Evolutionary conservation across 1,140 invertebrate genomes (phyloP).

Genomic region (Onthophagus taurus): DNA sequence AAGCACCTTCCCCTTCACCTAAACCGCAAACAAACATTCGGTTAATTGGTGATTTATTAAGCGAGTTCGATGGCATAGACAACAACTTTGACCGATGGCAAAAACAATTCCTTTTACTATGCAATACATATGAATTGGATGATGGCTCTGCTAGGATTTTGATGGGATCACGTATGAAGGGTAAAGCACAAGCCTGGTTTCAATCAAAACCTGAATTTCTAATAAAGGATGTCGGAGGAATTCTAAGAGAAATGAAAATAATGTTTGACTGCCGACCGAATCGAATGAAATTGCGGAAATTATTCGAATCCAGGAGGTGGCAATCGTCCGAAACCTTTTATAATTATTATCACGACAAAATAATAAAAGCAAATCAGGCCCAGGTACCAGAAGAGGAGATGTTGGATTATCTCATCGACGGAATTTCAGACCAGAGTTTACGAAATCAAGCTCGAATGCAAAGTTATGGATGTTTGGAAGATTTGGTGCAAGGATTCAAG

Average conservation of each 20-base stretch:
- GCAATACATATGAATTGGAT: no score
- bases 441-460: neutral
- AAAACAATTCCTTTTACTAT: no score
- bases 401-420: neutral
- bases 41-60: no score
- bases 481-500: neutral
- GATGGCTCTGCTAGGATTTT: no score
- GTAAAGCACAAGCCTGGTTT: neutral
- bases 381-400: neutral
- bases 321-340: neutral
- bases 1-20: no score
- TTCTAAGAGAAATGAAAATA: neutral
- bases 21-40: no score
- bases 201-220: neutral
- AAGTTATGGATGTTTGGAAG: neutral
- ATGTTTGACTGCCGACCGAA: slow-evolving; percentile 1
- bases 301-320: neutral
- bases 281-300: neutral
- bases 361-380: neutral
- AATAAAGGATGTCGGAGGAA: neutral
- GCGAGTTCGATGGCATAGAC: no score
- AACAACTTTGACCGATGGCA: no score
- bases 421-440: neutral
- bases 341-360: slow-evolving; percentile 1
- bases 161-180: no score